Base-by-base conservation (phyloP, 2,888 invertebrate species). In the Selenia dentaria region DNA sequence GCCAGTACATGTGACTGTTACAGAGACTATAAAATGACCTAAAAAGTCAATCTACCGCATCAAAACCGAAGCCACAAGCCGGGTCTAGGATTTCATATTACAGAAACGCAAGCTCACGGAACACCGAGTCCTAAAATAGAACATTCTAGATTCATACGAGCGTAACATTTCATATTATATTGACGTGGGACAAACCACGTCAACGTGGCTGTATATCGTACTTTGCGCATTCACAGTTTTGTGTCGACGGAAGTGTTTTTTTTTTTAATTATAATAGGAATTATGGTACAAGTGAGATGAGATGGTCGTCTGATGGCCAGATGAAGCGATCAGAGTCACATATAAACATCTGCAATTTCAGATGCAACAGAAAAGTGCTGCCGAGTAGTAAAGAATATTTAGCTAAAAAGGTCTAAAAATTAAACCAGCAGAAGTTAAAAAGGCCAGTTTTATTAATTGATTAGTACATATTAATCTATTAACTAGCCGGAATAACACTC, bases 21-120 rank as follows among this genome's bases (percentile, higher is more conserved):
- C 36, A 31, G 40, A 10, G 8, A 43, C 32, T 45, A 37, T 47
- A 9, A 13, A 31, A 13, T 46, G 55, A 54, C 57, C 59, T 48
- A 52, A 52, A 44, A 55, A 55, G 47, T 47, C 44, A 49, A 49
- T 59, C 53, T 52, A 54, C 39, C 47, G 43, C 41, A 41, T 34
- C 40, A 47, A 38, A 39, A 39, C 35, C 49, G 51, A 48, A 51
- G 57, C 59, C 59, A 48, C 59, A 57, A 44, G 47, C 38, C 25
- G 39, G 41, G 28, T 48, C 43, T 46, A 31, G 12, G 35, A 54
- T 55, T 51, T 49, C 57, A 57, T 22, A 41, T 49, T 36, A 48
- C 35, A 38, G 25, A 42, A 41, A 54, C 18, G 47, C 29, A 22
- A 47, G 49, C 42, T 47, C 48, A 50, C 52, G 51, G 57, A 51